Base-by-base conservation (phyloP, 2,113 vertebrate genomes). In the Phrynosoma blainvillii region DNA sequence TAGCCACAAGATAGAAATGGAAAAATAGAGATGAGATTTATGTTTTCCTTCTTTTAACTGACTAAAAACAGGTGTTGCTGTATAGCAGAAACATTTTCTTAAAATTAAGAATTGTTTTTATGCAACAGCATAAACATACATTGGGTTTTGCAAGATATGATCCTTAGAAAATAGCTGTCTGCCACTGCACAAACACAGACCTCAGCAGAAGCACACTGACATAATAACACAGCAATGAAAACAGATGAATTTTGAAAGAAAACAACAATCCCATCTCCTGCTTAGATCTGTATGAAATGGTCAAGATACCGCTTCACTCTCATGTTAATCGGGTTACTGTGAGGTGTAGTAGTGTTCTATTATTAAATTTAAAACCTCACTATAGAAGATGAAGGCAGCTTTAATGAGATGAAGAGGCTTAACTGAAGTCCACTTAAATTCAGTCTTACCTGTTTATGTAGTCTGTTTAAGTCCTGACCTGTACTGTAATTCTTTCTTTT, bases 401-500 rank as follows among this genome's bases (percentile, higher is more conserved):
- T 96, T 97, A 97, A 97, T 88, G 84, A 97, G 97, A 97, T 98
- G 96, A 97, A 96, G 96, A 96, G 94, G 97, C 96, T 97, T 97
- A 97, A 96, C 95, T 79, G 93, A 95, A 97, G 96, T 95, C 96
- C 96, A 96, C 96, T 97, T 96, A 97, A 96, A 96, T 96, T 96
- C 94, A 59, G 52, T 94, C 83, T 89, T 97, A 97, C 97, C 97
- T 98, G 96, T 96, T 96, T 93, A 95, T 93, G 92, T 92, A 92
- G 95, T 92, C 96, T 94, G 94, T 93, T 87, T 95, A 96, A 97
- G 94, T 95, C 95, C 94, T 92, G 89, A 96, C 96, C 96, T 93
- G 87, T 93, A 83, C 90, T 5, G 88, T 89, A 93, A 91, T 96
- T 95, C 95, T 84, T 94, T 94, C 90, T 91, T 85, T 83, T 65